Evolutionary conservation across 2,888 invertebrate species (phyloP).

Genomic region (Phyllotreta cruciferae): DNA sequence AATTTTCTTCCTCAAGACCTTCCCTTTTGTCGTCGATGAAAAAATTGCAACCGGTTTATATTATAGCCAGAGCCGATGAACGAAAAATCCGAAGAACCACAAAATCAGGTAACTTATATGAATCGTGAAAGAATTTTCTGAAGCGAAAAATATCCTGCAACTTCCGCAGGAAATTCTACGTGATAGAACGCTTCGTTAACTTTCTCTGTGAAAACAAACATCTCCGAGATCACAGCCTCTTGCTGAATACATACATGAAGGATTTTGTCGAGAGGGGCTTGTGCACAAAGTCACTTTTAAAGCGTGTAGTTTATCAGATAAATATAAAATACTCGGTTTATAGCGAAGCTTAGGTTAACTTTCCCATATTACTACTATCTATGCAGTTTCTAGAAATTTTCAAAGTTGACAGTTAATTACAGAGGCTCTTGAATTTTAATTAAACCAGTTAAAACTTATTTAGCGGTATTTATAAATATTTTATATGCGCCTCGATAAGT

Average conservation of each 20-base stretch:
- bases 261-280: background rate
- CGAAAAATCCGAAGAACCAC: slow-evolving; percentile 33
- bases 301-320: background rate
- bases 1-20: background rate
- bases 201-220: slow-evolving; percentile 45
- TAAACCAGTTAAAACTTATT: too few relatives aligned
- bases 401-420: too few relatives aligned
- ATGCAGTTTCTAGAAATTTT: too few relatives aligned
- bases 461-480: too few relatives aligned
- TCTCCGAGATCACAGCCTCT: slow-evolving; percentile 29
- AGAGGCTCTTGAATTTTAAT: too few relatives aligned
- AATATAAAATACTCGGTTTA: too few relatives aligned
- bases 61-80: slow-evolving; percentile 19
- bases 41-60: slow-evolving; percentile 15
- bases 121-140: slow-evolving; percentile 45
- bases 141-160: slow-evolving; percentile 50
- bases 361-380: too few relatives aligned
- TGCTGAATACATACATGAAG: slow-evolving; percentile 46
- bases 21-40: background rate
- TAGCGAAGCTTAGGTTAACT: too few relatives aligned
- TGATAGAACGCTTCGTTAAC: slow-evolving; percentile 55
- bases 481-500: too few relatives aligned
- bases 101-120: slow-evolving; percentile 43
- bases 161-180: slow-evolving; percentile 50
- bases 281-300: slow-evolving; percentile 2